Base-by-base conservation (phyloP, 2,113 vertebrate genomes). In the Electrona antarctica region DNA sequence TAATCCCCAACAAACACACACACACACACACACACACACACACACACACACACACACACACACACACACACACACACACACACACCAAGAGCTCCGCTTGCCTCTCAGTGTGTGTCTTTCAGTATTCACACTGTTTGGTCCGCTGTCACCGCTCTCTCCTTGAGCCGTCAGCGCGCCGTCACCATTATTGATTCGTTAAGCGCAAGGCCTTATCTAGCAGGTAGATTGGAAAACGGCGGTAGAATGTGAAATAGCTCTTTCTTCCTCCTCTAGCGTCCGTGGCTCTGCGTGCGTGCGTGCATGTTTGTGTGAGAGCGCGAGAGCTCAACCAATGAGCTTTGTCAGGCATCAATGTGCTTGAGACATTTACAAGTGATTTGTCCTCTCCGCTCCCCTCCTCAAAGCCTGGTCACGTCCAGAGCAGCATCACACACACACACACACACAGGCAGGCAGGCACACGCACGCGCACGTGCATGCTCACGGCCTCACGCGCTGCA, bases 111-210 rank as follows among this genome's bases (percentile, higher is more conserved):
- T 14, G 12, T 12, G 15, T 63, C 15, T 70, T 21, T 64, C 55
- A 58, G 21, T 47, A n/a, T 63, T 54, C 6, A 56, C 48, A 51
- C 7, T 46, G 10, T 28, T 69, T 62, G 15, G 55, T 66, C 11
- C 69, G 7, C 66, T 75, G 66, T 83, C 77, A 69, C 7, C 76
- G 86, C 72, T 76, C 71, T 90, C 85, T 80, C 78, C 85, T 64
- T 81, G 73, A 87, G 47, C 60, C 52, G 56, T 69, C 79, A 52
- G 57, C 69, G n/a, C 50, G 8, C 60, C 45, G 59, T 78, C 50
- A 50, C 64, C 83, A 45, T 77, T 70, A 82, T 87, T 85, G 87
- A 90, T 91, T 89, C 74, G 49, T 73, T 21, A 67, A 67, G 75
- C 85, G 60, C 81, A 71, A 77, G 81, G 47, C 52, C 77, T 85